A percentile compares a stretch with the other conserved stretches of the same genome.
phyloP scores from a whole-genome alignment of 2,888 invertebrate species.

The Ethmia dodecea region DNA sequence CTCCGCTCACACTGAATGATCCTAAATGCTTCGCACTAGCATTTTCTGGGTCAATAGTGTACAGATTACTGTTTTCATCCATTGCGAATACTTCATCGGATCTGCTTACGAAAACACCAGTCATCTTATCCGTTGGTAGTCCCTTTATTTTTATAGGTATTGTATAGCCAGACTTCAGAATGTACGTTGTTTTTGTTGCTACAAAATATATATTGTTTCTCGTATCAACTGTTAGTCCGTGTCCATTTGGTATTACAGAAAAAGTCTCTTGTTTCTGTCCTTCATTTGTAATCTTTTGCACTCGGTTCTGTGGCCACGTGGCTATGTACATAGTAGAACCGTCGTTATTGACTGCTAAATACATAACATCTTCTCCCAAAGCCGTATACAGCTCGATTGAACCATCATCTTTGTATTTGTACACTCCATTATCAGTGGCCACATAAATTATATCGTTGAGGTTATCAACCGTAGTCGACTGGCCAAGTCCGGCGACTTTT shows the following conservation, averaged over 20 bases:
- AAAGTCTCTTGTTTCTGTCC: slow-evolving; percentile 53
- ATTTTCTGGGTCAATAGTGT: slow-evolving; percentile 45
- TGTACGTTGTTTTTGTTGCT: slow-evolving; percentile 57
- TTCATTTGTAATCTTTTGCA: slow-evolving; percentile 51
- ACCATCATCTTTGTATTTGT: slow-evolving; percentile 58
- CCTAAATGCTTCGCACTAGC: slow-evolving; percentile 49
- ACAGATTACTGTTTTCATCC: slow-evolving; percentile 63
- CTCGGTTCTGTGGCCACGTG: slow-evolving; percentile 67
- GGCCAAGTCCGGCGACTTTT: slow-evolving; percentile 59
- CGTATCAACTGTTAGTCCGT: slow-evolving; percentile 56
- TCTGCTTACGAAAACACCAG: slow-evolving; percentile 55
- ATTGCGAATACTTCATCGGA: slow-evolving; percentile 59
- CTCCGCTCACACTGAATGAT: slow-evolving; percentile 46
- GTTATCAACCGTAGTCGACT: slow-evolving; percentile 66
- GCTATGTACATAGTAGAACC: slow-evolving; percentile 56
- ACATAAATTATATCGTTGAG: slow-evolving; percentile 63
- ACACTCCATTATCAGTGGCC: slow-evolving; percentile 68
- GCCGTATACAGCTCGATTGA: slow-evolving; percentile 51
- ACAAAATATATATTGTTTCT: slow-evolving; percentile 62
- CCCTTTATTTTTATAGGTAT: slow-evolving; percentile 61
- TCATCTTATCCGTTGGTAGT: slow-evolving; percentile 54
- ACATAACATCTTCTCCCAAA: slow-evolving; percentile 66
- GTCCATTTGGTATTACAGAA: slow-evolving; percentile 56
- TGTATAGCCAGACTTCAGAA: slow-evolving; percentile 42
- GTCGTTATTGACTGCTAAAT: slow-evolving; percentile 50